These are phyloP conservation scores for Archips xylosteana DNA, from an alignment of 2,888 invertebrate species.

Conservation along the genomic window DNA sequence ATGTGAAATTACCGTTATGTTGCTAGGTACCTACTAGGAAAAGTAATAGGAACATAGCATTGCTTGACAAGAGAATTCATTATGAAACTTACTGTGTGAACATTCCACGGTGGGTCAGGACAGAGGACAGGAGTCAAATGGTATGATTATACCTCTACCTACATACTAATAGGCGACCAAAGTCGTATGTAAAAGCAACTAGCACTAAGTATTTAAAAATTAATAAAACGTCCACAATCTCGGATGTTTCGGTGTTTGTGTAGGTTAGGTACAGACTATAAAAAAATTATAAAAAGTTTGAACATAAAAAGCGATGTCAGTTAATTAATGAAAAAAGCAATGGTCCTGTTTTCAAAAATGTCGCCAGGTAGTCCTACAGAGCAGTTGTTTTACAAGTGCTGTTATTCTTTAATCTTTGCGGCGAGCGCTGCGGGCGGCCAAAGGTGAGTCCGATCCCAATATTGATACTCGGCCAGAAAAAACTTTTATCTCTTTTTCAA, in stretches of 20 bases:
- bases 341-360: neutral
- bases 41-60: no score
- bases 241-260: neutral
- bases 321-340: neutral
- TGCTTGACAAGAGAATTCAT: no score
- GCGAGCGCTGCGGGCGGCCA: constrained; percentile 1
- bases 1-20: no score
- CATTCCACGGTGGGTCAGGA: no score
- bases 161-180: neutral
- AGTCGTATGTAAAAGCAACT: neutral
- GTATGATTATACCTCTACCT: no score
- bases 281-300: neutral
- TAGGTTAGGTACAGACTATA: neutral
- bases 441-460: constrained; percentile 11
- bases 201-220: neutral
- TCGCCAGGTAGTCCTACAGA: neutral
- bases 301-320: neutral
- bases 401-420: constrained; percentile 40
- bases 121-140: no score
- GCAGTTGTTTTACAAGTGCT: constrained; percentile 26
- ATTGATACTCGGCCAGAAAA: constrained; percentile 23
- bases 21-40: no score
- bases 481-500: constrained; percentile 54
- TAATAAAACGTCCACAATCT: neutral
- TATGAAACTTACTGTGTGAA: no score